Evolutionary conservation across 2,113 vertebrate genomes (phyloP).

Genomic region (Malurus elegans): DNA sequence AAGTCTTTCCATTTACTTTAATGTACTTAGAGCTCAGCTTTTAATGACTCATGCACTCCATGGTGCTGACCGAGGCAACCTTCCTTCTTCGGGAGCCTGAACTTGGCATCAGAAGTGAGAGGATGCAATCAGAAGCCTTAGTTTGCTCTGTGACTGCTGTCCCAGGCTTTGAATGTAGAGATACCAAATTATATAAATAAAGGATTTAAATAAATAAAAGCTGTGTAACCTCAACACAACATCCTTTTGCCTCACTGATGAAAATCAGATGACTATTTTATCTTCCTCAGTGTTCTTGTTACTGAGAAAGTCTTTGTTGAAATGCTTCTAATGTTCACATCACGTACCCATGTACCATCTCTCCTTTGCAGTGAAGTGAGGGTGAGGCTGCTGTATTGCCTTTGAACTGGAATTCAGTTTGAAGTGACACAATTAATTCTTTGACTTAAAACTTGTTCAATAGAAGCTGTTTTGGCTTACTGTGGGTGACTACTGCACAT

Average conservation of each 20-base stretch:
- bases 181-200: neutral
- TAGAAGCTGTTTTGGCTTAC: neutral
- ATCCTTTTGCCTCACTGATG: neutral
- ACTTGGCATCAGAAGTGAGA: neutral
- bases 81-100: neutral
- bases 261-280: neutral
- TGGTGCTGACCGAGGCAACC: neutral
- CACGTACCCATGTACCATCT: fast-evolving
- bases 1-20: slow-evolving; percentile 23
- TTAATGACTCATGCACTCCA: neutral
- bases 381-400: neutral
- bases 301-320: neutral
- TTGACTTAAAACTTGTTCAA: neutral
- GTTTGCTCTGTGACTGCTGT: neutral
- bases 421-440: neutral
- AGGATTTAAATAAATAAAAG: neutral
- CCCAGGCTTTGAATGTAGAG: neutral
- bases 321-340: neutral
- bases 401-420: neutral
- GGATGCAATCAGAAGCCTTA: neutral
- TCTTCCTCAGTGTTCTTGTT: neutral
- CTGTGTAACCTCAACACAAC: neutral
- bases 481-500: neutral
- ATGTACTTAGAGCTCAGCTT: neutral
- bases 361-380: neutral